Conservation (phyloP, 2,888 invertebrate genomes). For the Ornithoptera alexandrae region DNA sequence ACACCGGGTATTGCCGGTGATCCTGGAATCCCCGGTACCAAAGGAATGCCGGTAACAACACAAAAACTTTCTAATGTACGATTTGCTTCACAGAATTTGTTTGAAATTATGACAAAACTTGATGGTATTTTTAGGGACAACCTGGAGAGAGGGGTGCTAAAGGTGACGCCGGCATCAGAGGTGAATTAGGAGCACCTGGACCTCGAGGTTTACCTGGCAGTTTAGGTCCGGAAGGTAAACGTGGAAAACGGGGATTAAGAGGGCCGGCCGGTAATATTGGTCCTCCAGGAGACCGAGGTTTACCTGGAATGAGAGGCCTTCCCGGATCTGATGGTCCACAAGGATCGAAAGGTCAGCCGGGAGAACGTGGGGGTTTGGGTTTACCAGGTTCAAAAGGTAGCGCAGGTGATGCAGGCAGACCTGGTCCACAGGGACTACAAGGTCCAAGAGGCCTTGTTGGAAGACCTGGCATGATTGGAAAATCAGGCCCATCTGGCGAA, state of each 20-base stretch:
- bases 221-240: conserved; percentile 88
- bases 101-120: no score
- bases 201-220: conserved; percentile 88
- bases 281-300: conserved; percentile 86
- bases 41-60: conserved; percentile 84
- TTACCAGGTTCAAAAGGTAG: conserved; percentile 81
- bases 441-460: conserved; percentile 84
- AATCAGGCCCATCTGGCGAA: conserved; percentile 85
- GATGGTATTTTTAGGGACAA: conserved; percentile 78
- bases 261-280: conserved; percentile 88
- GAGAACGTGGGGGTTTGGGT: conserved; percentile 83
- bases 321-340: conserved; percentile 88
- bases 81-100: not conserved
- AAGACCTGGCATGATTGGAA: conserved; percentile 85
- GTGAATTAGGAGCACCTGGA: conserved; percentile 86
- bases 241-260: conserved; percentile 88
- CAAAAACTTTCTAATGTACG: not conserved
- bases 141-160: conserved; percentile 90
- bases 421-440: conserved; percentile 84
- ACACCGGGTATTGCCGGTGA: conserved; percentile 87
- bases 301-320: conserved; percentile 82
- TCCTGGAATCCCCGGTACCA: conserved; percentile 85
- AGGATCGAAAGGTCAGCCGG: conserved; percentile 87
- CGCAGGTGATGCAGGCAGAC: conserved; percentile 81
- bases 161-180: conserved; percentile 88